Evolutionary conservation across 1,140 invertebrate species (phyloP), one percentile per base, ranked within the genome.

Genomic region (Zaprionus tsacasi): DNA sequence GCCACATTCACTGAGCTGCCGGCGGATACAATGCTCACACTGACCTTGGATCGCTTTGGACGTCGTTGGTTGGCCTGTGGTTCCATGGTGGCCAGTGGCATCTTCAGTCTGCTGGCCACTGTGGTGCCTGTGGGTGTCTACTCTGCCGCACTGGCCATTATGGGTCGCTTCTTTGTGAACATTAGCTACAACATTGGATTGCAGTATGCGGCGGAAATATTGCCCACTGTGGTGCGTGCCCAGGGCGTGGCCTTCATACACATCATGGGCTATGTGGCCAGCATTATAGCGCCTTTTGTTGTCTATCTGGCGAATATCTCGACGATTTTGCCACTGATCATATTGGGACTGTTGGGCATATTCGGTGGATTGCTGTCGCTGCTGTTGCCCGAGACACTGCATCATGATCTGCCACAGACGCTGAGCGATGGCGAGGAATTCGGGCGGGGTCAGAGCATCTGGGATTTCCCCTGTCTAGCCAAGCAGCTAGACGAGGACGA

Each of bases 131-230:
- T 94, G 40, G 96, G 95, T 63, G 94, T 95, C 21, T 95, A 95
- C 12, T 95, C 96, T 61, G 96, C 96, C 0, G 93, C 95, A 0
- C 82, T 97, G 45, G 97, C 96, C 7, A 97, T 98, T 71, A 93
- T 96, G 58, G 97, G 97, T 2, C 93, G 97, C 17, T 97, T 98
- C 79, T 95, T 95, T 66, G 95, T 98, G 4, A 98, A 98, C 80
- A 97, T 97, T 25, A 96, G 97, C 0, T 98, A 97, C 91, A 98
- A 98, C 91, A 97, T 98, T 70, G 97, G 97, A 0, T 93, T 98
- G 1, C 97, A 98, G 81, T 98, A 97, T 92, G 97, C 96, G 0
- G 96, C 97, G 0, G 97, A 98, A 91, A 92, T 98, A 1, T 88
- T 98, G 6, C 97, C 97, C 1, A 98, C 97, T 0, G 97, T 97